These are phyloP conservation scores for Hyposoter didymator DNA, from an alignment of 2,888 invertebrate genomes.

Conservation along the genomic window DNA sequence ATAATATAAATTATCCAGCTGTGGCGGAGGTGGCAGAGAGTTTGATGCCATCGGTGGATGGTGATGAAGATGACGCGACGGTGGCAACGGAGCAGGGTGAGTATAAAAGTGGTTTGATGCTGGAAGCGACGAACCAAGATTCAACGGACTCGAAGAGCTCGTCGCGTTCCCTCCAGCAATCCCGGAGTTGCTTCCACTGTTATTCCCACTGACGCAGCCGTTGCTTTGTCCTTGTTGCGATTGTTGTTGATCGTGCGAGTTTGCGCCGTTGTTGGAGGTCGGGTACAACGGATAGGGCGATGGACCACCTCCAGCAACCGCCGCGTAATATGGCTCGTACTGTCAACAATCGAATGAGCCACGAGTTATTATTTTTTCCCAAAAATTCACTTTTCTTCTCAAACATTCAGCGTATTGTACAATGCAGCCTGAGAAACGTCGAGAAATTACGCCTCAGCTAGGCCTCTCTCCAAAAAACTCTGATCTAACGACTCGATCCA, in stretches of 20 bases:
- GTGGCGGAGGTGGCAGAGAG: slow-evolving; percentile 75
- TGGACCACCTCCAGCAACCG: slow-evolving; percentile 80
- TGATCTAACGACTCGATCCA: background rate
- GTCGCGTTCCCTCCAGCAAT: slow-evolving; percentile 74
- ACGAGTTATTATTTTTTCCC: background rate
- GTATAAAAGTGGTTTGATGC: slow-evolving; percentile 77
- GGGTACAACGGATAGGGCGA: slow-evolving; percentile 84
- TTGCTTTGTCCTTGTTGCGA: slow-evolving; percentile 74
- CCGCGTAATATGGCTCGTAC: slow-evolving; percentile 83
- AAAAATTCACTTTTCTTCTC: background rate
- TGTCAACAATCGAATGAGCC: slow-evolving; percentile 65
- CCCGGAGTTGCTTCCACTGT: slow-evolving; percentile 71
- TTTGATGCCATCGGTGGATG: slow-evolving; percentile 76
- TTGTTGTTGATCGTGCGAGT: slow-evolving; percentile 75
- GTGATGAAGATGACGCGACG: slow-evolving; percentile 77
- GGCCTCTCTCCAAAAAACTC: background rate
- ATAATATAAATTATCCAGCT: slow-evolving; percentile 81
- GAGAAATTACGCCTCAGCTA: background rate
- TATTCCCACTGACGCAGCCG: slow-evolving; percentile 73
- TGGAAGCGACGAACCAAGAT: slow-evolving; percentile 74
- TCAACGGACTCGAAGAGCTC: slow-evolving; percentile 77
- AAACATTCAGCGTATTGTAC: slow-evolving; percentile 15
- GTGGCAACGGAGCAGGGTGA: slow-evolving; percentile 73
- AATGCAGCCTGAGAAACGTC: slow-evolving; percentile 6
- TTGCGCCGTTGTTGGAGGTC: slow-evolving; percentile 78